Evolutionary conservation across 2,888 invertebrate species (phyloP).

Genomic region (Imbricaverruca yamaguchii): DNA sequence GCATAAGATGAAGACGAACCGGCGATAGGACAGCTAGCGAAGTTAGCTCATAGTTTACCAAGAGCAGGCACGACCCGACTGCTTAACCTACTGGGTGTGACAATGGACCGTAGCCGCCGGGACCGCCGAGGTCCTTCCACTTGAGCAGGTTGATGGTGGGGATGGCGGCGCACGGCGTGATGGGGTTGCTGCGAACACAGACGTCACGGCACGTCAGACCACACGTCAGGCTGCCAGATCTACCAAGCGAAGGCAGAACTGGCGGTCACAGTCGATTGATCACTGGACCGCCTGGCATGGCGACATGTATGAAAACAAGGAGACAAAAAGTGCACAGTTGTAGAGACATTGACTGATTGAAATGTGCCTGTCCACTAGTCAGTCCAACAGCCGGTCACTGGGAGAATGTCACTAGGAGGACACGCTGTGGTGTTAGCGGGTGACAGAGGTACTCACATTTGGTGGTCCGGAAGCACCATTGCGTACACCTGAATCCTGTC

Average conservation of each 20-base stretch:
- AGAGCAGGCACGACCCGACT: background rate
- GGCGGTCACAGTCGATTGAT: too few species aligned
- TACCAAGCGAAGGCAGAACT: background rate
- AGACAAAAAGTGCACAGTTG: too few species aligned
- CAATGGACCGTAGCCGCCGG: background rate
- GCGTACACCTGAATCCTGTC: slow-evolving; percentile 43
- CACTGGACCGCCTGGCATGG: too few species aligned
- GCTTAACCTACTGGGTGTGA: slow-evolving; percentile 14
- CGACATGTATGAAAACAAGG: too few species aligned
- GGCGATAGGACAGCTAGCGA: too few species aligned
- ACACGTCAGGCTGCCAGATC: background rate
- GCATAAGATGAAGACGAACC: too few species aligned
- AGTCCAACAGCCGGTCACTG: too few species aligned
- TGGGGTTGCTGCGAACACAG: slow-evolving; percentile 64
- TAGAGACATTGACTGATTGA: too few species aligned
- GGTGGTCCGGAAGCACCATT: slow-evolving; percentile 44
- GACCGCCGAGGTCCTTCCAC: slow-evolving; percentile 61
- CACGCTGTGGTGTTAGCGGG: too few species aligned
- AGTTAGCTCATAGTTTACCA: too few species aligned
- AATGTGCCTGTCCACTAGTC: too few species aligned
- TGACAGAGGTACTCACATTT: slow-evolving; percentile 39
- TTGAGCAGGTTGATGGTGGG: slow-evolving; percentile 80
- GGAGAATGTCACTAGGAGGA: too few species aligned
- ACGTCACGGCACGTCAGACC: slow-evolving; percentile 6
- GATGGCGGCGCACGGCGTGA: slow-evolving; percentile 81